Evolutionary conservation across 1,140 invertebrate genomes (phyloP).

Genomic region (Zaprionus ornatus): DNA sequence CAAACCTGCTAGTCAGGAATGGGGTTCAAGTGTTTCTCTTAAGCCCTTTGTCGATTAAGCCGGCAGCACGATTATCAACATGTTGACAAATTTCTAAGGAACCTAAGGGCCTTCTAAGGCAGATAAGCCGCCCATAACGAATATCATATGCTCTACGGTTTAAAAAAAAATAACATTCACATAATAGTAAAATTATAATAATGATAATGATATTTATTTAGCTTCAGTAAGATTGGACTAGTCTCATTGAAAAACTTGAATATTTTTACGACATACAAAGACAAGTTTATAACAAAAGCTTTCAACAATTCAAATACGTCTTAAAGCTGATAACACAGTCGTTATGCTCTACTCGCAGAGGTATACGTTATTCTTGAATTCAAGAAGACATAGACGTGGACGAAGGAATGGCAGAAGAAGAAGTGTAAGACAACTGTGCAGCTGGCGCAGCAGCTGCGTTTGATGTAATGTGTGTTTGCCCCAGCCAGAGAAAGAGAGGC

Average conservation of each 20-base stretch:
- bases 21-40: conserved; percentile 42
- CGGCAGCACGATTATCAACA: conserved; percentile 62
- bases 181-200: too few species aligned
- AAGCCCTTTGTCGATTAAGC: conserved; percentile 39
- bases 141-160: background rate
- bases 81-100: conserved; percentile 65
- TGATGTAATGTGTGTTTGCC: conserved; percentile 45
- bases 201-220: too few species aligned
- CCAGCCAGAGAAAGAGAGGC: background rate
- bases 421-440: conserved; percentile 23
- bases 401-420: background rate
- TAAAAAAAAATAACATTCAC: too few species aligned
- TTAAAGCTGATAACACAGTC: background rate
- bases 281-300: too few species aligned
- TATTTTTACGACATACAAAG: too few species aligned
- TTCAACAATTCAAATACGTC: too few species aligned
- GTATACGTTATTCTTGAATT: conserved; percentile 8
- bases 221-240: too few species aligned
- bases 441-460: conserved; percentile 61
- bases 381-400: conserved; percentile 3
- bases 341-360: background rate
- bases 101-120: background rate
- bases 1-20: conserved; percentile 13
- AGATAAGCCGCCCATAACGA: background rate
- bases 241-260: too few species aligned